Evolutionary conservation across 2,113 vertebrate genomes (phyloP), one percentile per base, ranked within the genome.

Genomic region (Andinoacara biseriatus): DNA sequence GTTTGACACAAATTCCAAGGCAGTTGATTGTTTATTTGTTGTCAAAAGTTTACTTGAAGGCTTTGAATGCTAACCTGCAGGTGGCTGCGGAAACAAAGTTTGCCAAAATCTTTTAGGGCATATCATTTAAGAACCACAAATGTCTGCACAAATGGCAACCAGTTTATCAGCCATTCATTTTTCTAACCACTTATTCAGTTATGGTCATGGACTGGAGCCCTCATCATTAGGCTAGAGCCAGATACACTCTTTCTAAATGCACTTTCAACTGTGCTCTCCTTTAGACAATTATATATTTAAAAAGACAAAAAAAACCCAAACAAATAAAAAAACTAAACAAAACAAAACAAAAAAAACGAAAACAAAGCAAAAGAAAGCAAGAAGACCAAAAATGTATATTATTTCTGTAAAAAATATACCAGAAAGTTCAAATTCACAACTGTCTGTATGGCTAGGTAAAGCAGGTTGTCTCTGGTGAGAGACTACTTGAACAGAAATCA

Each of bases 71-170:
- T 5, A 14, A 46, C 24, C 24, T 52, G 49, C 17, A 69, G 43
- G 3, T 52, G 40, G 15, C 29, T 18, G 63, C 4, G 5, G 40
- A 11, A 7, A 40, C 49, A 69, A 69, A 49, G 15, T 7, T 49
- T 1, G 49, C 46, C 40, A 29, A 69, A 69, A 49, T 69, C 9
- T 5, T 49, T 69, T 69, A 49, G 22, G 9, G 49, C 0, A 5
- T 15, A 69, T 46, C 15, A 2, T 49, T 49, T 69, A 20, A 49
- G 15, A 67, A 67, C 40, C 9, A 49, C 24, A 29, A n/a, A n/a
- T n/a, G n/a, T n/a, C n/a, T n/a, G n/a, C n/a, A n/a, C n/a, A n/a
- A 69, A 69, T 69, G 46, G 40, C 24, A 20, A 69, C 40, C 63
- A 69, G 17, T 11, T 69, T 29, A 67, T 18, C 5, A 5, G 26